Evolutionary conservation across 2,797 vertebrate species (phyloP).

Genomic region (Darevskia nairensis): DNA sequence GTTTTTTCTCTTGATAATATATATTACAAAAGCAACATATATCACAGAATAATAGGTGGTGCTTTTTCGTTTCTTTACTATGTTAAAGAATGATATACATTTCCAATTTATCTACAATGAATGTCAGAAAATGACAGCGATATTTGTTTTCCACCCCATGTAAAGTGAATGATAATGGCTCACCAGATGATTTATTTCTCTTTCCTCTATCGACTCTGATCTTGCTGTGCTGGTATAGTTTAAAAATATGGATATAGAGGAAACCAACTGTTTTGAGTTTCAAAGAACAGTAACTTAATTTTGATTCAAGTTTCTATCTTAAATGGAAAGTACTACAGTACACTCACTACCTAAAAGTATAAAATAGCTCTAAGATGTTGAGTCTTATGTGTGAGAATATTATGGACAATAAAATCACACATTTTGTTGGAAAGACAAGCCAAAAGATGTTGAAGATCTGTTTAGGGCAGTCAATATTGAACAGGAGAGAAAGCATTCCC

Average conservation of each 20-base stretch:
- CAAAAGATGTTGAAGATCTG: neutral
- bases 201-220: constrained; percentile 69
- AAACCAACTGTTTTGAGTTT: constrained; percentile 61
- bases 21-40: constrained; percentile 55
- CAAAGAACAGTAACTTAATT: constrained; percentile 56
- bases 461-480: neutral
- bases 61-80: constrained; percentile 57
- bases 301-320: constrained; percentile 39
- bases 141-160: constrained; percentile 72
- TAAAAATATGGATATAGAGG: constrained; percentile 67
- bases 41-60: constrained; percentile 56
- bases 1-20: constrained; percentile 63
- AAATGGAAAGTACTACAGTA: constrained; percentile 1
- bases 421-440: neutral
- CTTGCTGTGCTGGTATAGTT: constrained; percentile 60
- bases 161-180: constrained; percentile 76
- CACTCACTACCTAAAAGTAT: constrained; percentile 7
- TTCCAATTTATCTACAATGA: constrained; percentile 76
- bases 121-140: constrained; percentile 71
- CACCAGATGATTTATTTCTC: constrained; percentile 74
- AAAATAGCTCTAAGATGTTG: constrained; percentile 6
- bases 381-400: neutral
- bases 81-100: constrained; percentile 72
- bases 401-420: constrained; percentile 18
- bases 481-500: neutral